These are phyloP conservation scores for Melanocharis versteri DNA, from an alignment of 2,113 vertebrate species.

Conservation along the genomic window DNA sequence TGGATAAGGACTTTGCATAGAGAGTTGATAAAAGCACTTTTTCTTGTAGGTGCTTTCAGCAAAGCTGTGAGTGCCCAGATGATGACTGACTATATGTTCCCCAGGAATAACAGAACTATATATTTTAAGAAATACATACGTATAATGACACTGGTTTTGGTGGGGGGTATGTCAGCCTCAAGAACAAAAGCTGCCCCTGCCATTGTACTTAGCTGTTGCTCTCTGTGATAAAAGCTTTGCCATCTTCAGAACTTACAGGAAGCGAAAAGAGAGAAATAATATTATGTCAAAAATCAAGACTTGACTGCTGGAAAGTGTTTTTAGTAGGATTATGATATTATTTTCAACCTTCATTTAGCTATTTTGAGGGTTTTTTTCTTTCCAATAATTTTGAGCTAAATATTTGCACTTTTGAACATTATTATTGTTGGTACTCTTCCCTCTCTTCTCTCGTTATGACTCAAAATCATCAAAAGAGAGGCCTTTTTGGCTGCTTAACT, in stretches of 20 bases:
- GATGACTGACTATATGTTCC: neutral
- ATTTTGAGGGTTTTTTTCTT: neutral
- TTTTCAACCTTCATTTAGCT: neutral
- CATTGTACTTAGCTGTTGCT: neutral
- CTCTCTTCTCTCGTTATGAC: neutral
- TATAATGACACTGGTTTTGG: neutral
- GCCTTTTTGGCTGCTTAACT: neutral
- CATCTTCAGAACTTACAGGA: neutral
- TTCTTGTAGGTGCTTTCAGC: neutral
- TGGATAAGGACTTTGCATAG: neutral
- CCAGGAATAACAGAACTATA: neutral
- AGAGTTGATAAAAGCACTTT: neutral
- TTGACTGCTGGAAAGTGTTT: neutral
- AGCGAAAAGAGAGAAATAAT: neutral
- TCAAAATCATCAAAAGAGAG: neutral
- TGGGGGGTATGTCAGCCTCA: neutral
- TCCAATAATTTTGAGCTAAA: neutral
- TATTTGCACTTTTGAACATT: constrained; percentile 2
- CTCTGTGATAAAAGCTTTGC: neutral
- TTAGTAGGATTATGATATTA: neutral
- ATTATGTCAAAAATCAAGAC: neutral
- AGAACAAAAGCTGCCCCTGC: neutral
- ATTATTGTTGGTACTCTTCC: neutral
- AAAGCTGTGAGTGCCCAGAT: neutral
- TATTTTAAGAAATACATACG: neutral